Conservation (phyloP, 2,113 vertebrate species). For the Accipiter cooperii region DNA sequence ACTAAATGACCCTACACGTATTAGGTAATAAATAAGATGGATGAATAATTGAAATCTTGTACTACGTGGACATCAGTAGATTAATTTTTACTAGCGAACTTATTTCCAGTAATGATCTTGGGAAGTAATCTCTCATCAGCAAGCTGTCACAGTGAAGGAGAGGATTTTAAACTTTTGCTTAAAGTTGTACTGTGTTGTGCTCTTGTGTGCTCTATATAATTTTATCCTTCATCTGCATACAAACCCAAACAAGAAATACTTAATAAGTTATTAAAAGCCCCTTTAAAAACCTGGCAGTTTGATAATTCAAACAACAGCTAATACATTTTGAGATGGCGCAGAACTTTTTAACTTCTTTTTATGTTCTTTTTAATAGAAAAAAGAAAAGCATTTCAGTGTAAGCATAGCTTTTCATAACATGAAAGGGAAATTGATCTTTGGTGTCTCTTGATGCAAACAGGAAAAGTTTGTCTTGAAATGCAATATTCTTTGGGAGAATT, state of each 20-base stretch:
- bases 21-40: conserved; percentile 67
- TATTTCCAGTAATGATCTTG: conserved; percentile 67
- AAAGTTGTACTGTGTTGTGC: background rate
- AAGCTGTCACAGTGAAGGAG: background rate
- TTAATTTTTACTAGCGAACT: conserved; percentile 61
- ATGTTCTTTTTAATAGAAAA: background rate
- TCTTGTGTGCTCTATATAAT: background rate
- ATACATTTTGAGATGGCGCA: background rate
- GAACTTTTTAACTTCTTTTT: background rate
- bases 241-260: background rate
- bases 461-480: background rate
- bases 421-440: background rate
- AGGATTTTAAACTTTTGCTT: background rate
- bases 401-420: background rate
- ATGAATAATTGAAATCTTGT: conserved; percentile 70
- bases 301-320: background rate
- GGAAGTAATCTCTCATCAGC: conserved; percentile 59
- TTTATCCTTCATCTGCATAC: background rate
- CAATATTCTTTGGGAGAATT: background rate
- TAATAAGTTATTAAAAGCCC: background rate
- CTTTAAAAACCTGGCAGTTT: background rate
- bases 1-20: conserved; percentile 28
- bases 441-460: background rate
- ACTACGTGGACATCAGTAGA: conserved; percentile 41
- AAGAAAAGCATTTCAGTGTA: background rate